A percentile compares a stretch with the other conserved stretches of the same genome.
Conservation (phyloP, 2,888 invertebrate species). For the Sarcophaga rosellei region DNA sequence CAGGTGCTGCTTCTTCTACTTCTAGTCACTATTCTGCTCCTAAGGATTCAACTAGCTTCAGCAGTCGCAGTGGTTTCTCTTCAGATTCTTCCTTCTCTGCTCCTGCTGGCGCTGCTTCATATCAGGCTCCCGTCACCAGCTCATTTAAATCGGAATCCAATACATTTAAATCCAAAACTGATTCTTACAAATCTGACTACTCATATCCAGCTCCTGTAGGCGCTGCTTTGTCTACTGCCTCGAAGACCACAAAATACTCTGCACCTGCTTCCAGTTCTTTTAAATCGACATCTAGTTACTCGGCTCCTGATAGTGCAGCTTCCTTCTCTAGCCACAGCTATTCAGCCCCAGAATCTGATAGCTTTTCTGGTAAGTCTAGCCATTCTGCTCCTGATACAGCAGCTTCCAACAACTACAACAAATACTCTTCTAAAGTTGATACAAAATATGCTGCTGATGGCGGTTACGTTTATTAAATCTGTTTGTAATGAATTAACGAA, state of each 20-base stretch:
- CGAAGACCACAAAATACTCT: too few species aligned
- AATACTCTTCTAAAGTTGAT: slow-evolving; percentile 46
- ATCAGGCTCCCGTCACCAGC: slow-evolving; percentile 44
- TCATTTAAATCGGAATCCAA: slow-evolving; percentile 30
- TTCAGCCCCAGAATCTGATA: background rate
- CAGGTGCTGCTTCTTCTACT: slow-evolving; percentile 2
- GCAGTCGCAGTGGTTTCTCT: background rate
- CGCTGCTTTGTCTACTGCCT: slow-evolving; percentile 8
- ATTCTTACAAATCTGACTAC: background rate
- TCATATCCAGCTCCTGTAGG: slow-evolving; percentile 47
- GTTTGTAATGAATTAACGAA: background rate
- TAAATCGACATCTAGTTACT: slow-evolving; percentile 39
- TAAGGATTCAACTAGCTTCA: background rate
- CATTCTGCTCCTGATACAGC: slow-evolving; percentile 16
- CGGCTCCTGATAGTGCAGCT: slow-evolving; percentile 56
- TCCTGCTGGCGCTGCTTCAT: slow-evolving; percentile 33
- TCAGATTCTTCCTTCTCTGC: background rate
- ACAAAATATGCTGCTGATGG: slow-evolving; percentile 77
- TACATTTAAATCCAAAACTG: background rate
- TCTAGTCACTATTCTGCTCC: slow-evolving; percentile 15
- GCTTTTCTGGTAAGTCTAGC: background rate
- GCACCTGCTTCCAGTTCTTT: background rate
- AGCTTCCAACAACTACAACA: slow-evolving; percentile 43
- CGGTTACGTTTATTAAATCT: slow-evolving; percentile 76
- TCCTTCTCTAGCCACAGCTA: slow-evolving; percentile 34